These are phyloP conservation scores for Idaea biselata DNA, from an alignment of 2,888 invertebrate genomes.

Conservation along the genomic window DNA sequence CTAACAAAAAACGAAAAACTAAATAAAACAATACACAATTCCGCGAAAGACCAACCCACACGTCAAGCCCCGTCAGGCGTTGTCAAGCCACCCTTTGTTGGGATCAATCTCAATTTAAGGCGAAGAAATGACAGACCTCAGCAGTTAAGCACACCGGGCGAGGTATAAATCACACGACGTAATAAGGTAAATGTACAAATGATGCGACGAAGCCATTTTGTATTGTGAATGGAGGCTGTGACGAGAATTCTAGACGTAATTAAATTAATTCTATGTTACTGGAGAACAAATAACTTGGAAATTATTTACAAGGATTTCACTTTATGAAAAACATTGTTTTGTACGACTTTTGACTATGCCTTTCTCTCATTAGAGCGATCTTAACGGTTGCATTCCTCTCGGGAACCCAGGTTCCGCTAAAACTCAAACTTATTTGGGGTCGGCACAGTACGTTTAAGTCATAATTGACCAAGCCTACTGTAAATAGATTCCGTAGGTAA, in stretches of 20 bases:
- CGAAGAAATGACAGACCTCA: conserved; percentile 74
- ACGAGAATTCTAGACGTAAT: conserved; percentile 14
- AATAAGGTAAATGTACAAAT: conserved; percentile 75
- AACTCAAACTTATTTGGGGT: no score
- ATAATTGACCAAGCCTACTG: no score
- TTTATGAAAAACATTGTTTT: neutral
- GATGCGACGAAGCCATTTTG: conserved; percentile 47
- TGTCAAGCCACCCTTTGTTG: conserved; percentile 57
- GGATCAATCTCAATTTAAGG: conserved; percentile 80
- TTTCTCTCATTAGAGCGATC: no score
- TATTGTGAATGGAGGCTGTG: conserved; percentile 16
- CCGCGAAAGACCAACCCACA: conserved; percentile 47
- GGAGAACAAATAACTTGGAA: neutral
- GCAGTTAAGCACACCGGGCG: conserved; percentile 78
- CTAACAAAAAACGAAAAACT: conserved; percentile 37
- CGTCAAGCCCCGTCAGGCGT: conserved; percentile 14
- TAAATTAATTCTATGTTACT: neutral
- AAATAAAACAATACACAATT: conserved; percentile 62
- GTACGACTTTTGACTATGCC: neutral
- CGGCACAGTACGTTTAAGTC: no score
- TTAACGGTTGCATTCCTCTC: no score
- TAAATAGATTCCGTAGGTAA: no score
- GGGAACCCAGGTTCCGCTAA: no score
- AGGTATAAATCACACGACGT: conserved; percentile 73
- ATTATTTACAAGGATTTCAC: neutral